Conservation (phyloP, 2,797 vertebrate genomes). For the Microctenopoma steveboyesi region DNA sequence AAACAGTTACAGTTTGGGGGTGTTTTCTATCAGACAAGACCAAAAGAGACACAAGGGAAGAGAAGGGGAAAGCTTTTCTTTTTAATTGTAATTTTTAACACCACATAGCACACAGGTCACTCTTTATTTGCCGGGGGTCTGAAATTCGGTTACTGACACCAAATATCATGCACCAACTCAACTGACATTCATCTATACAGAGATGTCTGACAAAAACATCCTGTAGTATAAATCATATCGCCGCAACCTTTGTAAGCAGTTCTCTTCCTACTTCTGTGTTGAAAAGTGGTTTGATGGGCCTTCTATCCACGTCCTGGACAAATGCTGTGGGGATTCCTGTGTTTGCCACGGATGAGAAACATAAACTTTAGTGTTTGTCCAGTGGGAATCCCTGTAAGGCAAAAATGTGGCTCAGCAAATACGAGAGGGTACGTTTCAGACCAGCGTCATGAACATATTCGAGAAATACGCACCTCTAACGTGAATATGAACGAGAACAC, state of each 20-base stretch:
- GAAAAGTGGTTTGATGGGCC: neutral
- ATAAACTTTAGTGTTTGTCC: too few relatives aligned
- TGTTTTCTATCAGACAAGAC: constrained; percentile 1
- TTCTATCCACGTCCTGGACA: neutral
- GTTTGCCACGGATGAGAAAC: neutral
- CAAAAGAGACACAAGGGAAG: neutral
- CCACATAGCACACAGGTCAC: neutral
- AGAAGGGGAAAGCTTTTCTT: neutral
- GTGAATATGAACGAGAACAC: neutral
- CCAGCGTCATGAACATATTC: neutral
- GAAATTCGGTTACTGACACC: neutral
- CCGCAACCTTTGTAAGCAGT: neutral
- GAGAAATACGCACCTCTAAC: neutral
- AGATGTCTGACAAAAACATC: neutral
- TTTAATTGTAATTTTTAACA: neutral
- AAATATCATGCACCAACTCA: too few relatives aligned
- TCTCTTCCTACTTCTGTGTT: neutral
- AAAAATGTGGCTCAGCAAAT: neutral
- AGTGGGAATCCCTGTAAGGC: too few relatives aligned
- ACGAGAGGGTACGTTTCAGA: neutral
- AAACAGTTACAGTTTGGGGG: constrained; percentile 16
- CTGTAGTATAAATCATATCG: neutral
- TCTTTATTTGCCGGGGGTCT: neutral
- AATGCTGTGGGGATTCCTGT: neutral
- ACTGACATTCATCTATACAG: too few relatives aligned